Conservation (phyloP, 2,113 vertebrate genomes). For the Bubo scandiacus region DNA sequence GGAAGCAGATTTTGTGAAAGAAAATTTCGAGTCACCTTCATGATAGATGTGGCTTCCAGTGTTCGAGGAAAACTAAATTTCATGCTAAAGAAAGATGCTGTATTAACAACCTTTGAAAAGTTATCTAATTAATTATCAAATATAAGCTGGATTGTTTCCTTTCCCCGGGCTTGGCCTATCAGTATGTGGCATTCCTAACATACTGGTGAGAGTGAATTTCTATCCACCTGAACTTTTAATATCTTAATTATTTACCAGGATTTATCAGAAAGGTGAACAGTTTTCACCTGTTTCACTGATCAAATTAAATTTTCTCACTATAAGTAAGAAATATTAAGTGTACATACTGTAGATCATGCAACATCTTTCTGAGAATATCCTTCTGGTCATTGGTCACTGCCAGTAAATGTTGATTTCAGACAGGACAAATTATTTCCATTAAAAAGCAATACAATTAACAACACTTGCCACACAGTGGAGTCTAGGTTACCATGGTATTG, state of each 20-base stretch:
- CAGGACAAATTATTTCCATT: slow-evolving; percentile 25
- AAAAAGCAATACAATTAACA: slow-evolving; percentile 38
- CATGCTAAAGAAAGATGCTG: neutral
- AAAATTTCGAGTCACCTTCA: neutral
- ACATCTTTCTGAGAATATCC: neutral
- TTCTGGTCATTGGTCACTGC: slow-evolving; percentile 29
- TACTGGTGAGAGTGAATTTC: neutral
- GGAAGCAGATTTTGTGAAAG: neutral
- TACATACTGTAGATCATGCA: neutral
- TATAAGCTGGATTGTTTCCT: neutral
- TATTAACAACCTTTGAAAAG: neutral
- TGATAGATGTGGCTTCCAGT: neutral
- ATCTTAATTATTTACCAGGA: neutral
- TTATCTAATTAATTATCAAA: neutral
- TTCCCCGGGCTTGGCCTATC: neutral
- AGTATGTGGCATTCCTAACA: neutral
- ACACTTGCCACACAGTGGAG: neutral
- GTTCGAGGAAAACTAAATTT: neutral
- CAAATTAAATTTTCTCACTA: neutral
- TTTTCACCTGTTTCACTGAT: neutral
- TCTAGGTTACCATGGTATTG: slow-evolving; percentile 55
- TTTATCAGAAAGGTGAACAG: neutral
- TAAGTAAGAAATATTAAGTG: neutral
- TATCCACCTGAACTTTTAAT: neutral
- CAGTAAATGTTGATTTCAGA: slow-evolving; percentile 23